Percentiles rank a stretch among this genome's conserved stretches.
phyloP scores from a whole-genome alignment of 2,888 invertebrate species.

The Plebejus anna region DNA sequence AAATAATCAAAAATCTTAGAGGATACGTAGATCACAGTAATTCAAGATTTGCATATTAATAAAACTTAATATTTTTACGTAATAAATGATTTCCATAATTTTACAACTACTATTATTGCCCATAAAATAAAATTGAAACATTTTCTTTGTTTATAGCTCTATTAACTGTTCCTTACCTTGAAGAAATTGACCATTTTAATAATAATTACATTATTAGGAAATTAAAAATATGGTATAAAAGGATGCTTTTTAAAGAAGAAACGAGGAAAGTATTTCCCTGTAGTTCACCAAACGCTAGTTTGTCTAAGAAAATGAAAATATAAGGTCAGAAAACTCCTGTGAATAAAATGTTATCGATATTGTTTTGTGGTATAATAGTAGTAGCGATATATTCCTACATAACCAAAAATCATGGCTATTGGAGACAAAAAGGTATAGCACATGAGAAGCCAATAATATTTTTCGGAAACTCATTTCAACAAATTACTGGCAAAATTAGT shows the following conservation, averaged over 20 bases:
- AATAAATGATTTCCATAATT: not conserved
- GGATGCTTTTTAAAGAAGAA: not conserved
- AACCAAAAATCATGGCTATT: slow-evolving; percentile 37
- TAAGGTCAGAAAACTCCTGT: not conserved
- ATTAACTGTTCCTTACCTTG: not conserved
- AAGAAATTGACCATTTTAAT: not conserved
- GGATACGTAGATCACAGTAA: not conserved
- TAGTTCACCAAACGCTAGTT: not conserved
- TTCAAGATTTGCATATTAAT: not conserved
- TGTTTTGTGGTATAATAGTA: not conserved
- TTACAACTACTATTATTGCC: not conserved
- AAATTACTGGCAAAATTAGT: slow-evolving; percentile 20
- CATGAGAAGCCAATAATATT: slow-evolving; percentile 35
- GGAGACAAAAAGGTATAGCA: slow-evolving; percentile 38
- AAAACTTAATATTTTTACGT: too few relatives aligned
- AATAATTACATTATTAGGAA: not conserved
- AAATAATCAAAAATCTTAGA: not conserved
- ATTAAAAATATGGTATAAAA: not conserved
- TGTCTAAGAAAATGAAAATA: not conserved
- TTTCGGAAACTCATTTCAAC: slow-evolving; percentile 35
- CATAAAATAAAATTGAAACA: not conserved
- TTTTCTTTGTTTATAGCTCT: not conserved
- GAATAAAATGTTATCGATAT: not conserved
- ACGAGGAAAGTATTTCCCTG: not conserved
- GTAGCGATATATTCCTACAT: slow-evolving; percentile 33